Percentiles rank a stretch among this genome's conserved stretches.
phyloP scores from a whole-genome alignment of 2,797 vertebrate species.

The Stomatorhinus walkeri region DNA sequence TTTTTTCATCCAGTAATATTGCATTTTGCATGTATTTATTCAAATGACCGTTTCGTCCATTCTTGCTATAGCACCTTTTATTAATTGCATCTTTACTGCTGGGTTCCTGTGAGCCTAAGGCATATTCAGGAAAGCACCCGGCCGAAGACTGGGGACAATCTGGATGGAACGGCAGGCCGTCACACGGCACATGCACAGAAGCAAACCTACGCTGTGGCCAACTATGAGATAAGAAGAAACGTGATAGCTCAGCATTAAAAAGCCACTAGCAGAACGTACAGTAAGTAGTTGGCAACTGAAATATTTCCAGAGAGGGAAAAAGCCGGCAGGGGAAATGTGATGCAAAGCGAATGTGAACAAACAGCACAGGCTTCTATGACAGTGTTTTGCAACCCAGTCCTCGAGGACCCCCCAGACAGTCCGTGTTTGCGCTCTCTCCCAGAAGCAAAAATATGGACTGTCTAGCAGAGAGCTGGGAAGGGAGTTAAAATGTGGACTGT shows the following conservation, averaged over 20 bases:
- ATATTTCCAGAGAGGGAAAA: not conserved
- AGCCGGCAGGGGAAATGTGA: not conserved
- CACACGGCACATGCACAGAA: not conserved
- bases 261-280: not conserved
- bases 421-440: not conserved
- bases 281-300: not conserved
- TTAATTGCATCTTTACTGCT: not conserved
- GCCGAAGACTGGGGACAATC: not conserved
- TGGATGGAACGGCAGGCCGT: not conserved
- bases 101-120: not conserved
- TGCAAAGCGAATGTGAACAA: not conserved
- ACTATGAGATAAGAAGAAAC: not conserved
- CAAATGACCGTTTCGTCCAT: not conserved
- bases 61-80: not conserved
- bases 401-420: not conserved
- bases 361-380: not conserved
- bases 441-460: not conserved
- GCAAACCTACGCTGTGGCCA: not conserved
- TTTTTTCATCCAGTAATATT: not conserved
- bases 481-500: not conserved
- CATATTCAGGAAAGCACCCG: not conserved
- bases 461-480: not conserved
- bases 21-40: not conserved
- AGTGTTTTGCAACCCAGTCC: not conserved
- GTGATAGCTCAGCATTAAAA: not conserved